These are phyloP conservation scores for Rhabdomys pumilio DNA, from an alignment of 2,797 vertebrate species.

Conservation along the genomic window DNA sequence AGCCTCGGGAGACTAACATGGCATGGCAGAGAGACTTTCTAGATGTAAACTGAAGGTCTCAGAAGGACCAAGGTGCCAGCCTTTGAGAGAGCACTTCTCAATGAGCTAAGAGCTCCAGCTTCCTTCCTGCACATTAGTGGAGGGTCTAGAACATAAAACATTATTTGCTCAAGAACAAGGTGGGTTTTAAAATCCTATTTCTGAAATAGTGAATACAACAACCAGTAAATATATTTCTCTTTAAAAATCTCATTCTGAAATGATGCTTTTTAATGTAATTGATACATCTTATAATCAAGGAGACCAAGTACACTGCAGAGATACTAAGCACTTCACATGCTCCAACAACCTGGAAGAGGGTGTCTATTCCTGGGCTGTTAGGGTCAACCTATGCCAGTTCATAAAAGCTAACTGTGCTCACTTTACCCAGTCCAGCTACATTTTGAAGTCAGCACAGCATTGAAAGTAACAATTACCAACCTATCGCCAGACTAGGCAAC, in stretches of 20 bases:
- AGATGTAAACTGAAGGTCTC: not conserved
- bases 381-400: not conserved
- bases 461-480: not conserved
- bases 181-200: conserved; percentile 32
- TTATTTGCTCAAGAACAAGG: conserved; percentile 10
- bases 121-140: not conserved
- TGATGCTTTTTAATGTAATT: not conserved
- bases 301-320: not conserved
- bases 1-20: not conserved
- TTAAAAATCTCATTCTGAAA: conserved; percentile 57
- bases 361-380: not conserved
- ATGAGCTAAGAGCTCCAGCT: not conserved
- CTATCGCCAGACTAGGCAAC: not conserved
- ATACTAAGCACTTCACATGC: not conserved
- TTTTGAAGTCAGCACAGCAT: not conserved
- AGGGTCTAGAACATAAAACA: not conserved
- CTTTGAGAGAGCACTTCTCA: not conserved
- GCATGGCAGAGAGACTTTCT: conserved; percentile 12
- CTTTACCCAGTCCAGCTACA: not conserved
- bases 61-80: not conserved
- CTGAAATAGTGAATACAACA: not conserved
- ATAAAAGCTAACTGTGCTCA: not conserved
- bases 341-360: not conserved
- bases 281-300: conserved; percentile 23
- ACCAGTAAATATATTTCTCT: conserved; percentile 1